A percentile compares a stretch with the other conserved stretches of the same genome.
Evolutionary conservation across 2,888 invertebrate genomes (phyloP).

Genomic region (Tricholauxania praeusta): DNA sequence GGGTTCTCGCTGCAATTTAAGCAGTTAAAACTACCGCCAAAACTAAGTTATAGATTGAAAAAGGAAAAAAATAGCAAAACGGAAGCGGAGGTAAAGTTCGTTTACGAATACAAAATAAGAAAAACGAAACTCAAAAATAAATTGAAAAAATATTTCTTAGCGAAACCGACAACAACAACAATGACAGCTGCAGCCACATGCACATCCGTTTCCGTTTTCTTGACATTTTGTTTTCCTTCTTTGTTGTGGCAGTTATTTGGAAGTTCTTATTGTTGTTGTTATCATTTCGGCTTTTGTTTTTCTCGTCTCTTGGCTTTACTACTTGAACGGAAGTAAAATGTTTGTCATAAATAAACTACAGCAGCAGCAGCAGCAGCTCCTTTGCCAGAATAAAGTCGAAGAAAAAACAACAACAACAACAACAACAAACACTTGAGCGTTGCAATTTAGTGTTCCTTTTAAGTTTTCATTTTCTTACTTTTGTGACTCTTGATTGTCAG

Average conservation of each 20-base stretch:
- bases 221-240: background rate
- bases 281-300: background rate
- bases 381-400: too few species aligned
- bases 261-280: slow-evolving; percentile 12
- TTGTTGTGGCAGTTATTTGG: background rate
- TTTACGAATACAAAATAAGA: background rate
- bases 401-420: background rate
- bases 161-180: background rate
- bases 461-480: background rate
- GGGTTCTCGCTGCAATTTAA: too few species aligned
- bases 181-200: slow-evolving; percentile 23
- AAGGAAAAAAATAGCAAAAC: background rate
- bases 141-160: background rate
- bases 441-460: too few species aligned
- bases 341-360: slow-evolving; percentile 42
- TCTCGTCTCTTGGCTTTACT: slow-evolving; percentile 14
- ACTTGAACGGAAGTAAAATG: slow-evolving; percentile 39
- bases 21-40: too few species aligned
- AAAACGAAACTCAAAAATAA: slow-evolving; percentile 7
- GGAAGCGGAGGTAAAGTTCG: background rate
- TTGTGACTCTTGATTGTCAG: slow-evolving; percentile 10
- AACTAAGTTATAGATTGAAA: background rate
- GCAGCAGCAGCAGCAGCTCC: slow-evolving; percentile 7
- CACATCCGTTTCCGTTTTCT: slow-evolving; percentile 27
- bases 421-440: background rate